phyloP scores from a whole-genome alignment of 2,888 invertebrate genomes.

The Cosmorhoe ocellata region DNA sequence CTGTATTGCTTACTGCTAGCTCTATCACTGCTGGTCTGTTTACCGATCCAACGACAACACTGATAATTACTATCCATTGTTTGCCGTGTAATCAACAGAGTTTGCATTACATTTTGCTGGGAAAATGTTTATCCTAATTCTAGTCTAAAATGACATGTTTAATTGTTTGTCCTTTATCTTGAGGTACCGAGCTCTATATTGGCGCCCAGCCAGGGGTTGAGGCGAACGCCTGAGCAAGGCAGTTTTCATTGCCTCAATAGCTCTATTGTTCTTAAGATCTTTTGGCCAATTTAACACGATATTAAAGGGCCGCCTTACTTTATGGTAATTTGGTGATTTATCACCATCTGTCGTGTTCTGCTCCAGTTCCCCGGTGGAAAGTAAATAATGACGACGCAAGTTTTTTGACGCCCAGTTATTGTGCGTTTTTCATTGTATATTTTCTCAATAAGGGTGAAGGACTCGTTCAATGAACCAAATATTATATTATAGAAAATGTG shows the following conservation, averaged over 20 bases:
- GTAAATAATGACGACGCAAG: constrained; percentile 18
- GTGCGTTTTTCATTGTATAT: constrained; percentile 10
- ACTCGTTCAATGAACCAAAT: constrained; percentile 5
- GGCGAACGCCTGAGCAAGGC: constrained; percentile 50
- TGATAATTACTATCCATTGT: constrained; percentile 32
- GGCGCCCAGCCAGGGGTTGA: constrained; percentile 57
- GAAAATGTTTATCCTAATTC: constrained; percentile 35
- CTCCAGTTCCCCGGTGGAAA: constrained; percentile 22
- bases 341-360: constrained; percentile 27
- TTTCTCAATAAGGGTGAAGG: neutral
- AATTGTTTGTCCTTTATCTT: constrained; percentile 44
- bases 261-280: constrained; percentile 47
- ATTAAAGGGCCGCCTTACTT: constrained; percentile 34
- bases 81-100: constrained; percentile 24
- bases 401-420: constrained; percentile 17
- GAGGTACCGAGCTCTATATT: constrained; percentile 32
- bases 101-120: constrained; percentile 30
- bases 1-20: constrained; percentile 12
- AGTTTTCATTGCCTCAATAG: constrained; percentile 58
- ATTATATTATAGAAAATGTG: neutral
- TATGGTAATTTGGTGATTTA: constrained; percentile 40
- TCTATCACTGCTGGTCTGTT: constrained; percentile 16
- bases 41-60: constrained; percentile 19
- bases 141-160: constrained; percentile 30
- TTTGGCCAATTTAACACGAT: constrained; percentile 42